Percentiles rank a stretch among this genome's conserved stretches.
Evolutionary conservation across 64 coral and sea anemone genomes (phyloP).

Genomic region (Trachythela sp.): DNA sequence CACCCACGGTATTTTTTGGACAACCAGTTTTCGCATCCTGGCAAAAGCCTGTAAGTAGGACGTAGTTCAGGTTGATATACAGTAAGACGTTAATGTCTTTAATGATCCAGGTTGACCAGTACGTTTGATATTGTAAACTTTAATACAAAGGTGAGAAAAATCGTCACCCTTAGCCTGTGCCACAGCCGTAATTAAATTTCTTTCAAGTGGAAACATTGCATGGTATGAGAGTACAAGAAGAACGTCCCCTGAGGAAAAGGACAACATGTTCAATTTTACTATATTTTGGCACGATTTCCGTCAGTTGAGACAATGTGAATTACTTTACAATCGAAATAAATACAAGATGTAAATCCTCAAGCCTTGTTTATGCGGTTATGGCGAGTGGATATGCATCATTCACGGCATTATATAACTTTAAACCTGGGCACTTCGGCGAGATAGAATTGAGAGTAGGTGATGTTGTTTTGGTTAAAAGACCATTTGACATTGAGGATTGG

Average conservation of each 20-base stretch:
- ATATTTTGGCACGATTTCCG: background rate
- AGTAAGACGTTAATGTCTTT: too few species aligned
- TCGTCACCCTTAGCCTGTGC: too few species aligned
- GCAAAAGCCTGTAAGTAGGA: too few species aligned
- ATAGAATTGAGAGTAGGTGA: background rate
- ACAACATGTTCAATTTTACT: background rate
- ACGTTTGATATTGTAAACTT: too few species aligned
- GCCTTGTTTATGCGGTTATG: background rate
- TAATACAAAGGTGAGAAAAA: too few species aligned
- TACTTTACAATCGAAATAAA: background rate
- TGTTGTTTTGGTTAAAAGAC: background rate
- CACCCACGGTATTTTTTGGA: too few species aligned
- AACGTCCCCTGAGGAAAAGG: background rate
- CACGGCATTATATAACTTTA: conserved; percentile 12
- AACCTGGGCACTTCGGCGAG: background rate
- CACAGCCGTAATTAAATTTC: too few species aligned
- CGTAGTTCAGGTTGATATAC: too few species aligned
- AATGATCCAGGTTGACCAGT: too few species aligned
- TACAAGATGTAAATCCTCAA: background rate
- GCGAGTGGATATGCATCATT: background rate
- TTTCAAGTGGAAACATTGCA: background rate
- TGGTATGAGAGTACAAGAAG: background rate
- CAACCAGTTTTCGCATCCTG: too few species aligned
- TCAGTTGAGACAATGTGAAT: background rate
- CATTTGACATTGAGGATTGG: background rate